These are phyloP conservation scores for Argentina silus DNA, from an alignment of 2,797 vertebrate genomes.

Conservation along the genomic window DNA sequence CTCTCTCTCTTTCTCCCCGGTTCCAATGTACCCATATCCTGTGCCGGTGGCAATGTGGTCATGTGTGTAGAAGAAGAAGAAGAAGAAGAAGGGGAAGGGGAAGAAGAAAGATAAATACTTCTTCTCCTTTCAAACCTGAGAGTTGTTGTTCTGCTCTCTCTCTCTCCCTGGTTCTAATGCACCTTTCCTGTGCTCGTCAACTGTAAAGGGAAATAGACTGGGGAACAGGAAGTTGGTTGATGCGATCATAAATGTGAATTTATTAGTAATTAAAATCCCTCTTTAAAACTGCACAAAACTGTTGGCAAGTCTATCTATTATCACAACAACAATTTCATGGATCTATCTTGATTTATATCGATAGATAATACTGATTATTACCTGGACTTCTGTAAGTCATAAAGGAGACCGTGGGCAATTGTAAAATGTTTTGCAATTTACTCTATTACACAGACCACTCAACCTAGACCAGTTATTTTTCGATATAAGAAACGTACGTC, in stretches of 20 bases:
- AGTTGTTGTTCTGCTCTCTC: constrained; percentile 41
- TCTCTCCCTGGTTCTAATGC: constrained; percentile 40
- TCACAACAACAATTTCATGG: constrained; percentile 6
- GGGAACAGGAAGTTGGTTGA: constrained; percentile 2
- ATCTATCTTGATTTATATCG: background rate
- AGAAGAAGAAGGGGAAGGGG: background rate
- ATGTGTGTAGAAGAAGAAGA: no score
- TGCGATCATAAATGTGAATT: background rate
- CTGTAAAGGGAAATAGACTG: constrained; percentile 13
- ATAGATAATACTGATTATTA: constrained; percentile 1
- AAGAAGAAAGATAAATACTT: background rate
- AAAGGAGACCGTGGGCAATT: no score
- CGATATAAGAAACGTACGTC: no score
- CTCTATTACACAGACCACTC: no score
- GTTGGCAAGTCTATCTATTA: background rate
- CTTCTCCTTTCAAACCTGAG: no score
- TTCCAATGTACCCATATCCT: no score
- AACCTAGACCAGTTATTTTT: no score
- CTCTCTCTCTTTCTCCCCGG: no score
- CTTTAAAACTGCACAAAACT: background rate
- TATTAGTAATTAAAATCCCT: background rate
- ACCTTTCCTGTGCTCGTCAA: no score
- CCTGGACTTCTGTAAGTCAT: background rate
- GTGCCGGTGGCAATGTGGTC: background rate
- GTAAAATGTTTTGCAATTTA: no score